Evolutionary conservation across 2,797 vertebrate species (phyloP), one percentile per base, ranked within the genome.

Genomic region (Anolis apletophallus): DNA sequence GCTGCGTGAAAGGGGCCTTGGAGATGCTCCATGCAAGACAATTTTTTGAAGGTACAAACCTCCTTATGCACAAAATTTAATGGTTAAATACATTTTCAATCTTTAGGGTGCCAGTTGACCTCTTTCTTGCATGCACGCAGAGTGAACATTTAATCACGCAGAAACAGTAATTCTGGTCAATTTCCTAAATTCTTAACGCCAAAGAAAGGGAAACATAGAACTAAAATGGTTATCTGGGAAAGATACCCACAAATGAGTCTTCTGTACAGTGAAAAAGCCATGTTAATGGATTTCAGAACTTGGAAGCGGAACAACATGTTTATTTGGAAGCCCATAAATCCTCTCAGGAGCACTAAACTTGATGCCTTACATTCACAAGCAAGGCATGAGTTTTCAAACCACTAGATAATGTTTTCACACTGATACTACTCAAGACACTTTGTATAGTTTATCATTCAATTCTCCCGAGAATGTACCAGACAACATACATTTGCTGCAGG

Each of bases 321-420:
- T 85, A 17, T 50, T 78, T 40, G n/a, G 75, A 64, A 21, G 19
- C 7, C 83, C 52, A 59, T 59, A 79, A 34, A 80, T 29, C 54
- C 36, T 61, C 82, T 10, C 73, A 68, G 59, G 40, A 29, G 71
- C 14, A 46, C 8, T 80, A 61, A 46, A 5, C 14, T 40, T 26
- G 21, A 26, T 46, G 4, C 12, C 14, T 67, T 8, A 21, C 0
- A 3, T 85, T 84, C 3, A 21, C 52, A 88, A 1, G 78, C 0
- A 0, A 0, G 0, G 85, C 89, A 69, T 0, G 0, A 1, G 23
- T 46, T 19, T 91, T 89, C 52, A 75, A 0, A 0, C 21, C 12
- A 2, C 1, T 40, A 9, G 34, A 52, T 52, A 72, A 82, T 54
- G 69, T 67, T 85, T 72, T 68, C 73, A 89, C 84, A 91, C 79